These are phyloP conservation scores for Saccopteryx bilineata DNA, from an alignment of 2,113 vertebrate genomes.

Conservation along the genomic window DNA sequence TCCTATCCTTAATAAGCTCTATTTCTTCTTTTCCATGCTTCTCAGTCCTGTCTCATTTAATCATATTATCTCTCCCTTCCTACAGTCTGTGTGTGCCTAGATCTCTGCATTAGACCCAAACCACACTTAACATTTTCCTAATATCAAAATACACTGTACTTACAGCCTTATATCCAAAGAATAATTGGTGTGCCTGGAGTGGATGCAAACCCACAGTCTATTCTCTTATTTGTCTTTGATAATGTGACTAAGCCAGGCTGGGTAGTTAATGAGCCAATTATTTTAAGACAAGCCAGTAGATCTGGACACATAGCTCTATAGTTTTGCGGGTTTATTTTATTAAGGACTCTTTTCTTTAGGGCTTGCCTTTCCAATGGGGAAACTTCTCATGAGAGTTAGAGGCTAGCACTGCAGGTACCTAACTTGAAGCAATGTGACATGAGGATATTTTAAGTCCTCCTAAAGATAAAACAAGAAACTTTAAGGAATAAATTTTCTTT, in stretches of 20 bases:
- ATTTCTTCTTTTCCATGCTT: neutral
- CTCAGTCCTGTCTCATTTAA: neutral
- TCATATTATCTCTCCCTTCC: neutral
- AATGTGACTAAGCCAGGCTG: conserved; percentile 22
- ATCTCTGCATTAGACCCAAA: conserved; percentile 22
- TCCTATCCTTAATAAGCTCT: conserved; percentile 56
- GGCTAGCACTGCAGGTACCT: conserved; percentile 1
- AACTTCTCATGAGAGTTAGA: conserved; percentile 55
- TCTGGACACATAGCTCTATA: neutral
- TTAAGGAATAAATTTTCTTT: neutral
- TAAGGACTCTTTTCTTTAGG: conserved; percentile 66
- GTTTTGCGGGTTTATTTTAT: conserved; percentile 71
- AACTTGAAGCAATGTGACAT: conserved; percentile 52
- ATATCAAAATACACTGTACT: conserved; percentile 40
- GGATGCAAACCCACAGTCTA: neutral
- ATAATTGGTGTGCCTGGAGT: conserved; percentile 10
- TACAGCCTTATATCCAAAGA: neutral
- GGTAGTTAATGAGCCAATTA: conserved; percentile 69
- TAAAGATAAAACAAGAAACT: conserved; percentile 49
- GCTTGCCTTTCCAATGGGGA: conserved; percentile 44
- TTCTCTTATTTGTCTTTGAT: conserved; percentile 63
- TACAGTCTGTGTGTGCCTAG: neutral
- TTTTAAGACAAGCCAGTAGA: conserved; percentile 40
- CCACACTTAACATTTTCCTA: conserved; percentile 50
- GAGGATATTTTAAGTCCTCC: conserved; percentile 32